Conservation (phyloP, 2,797 vertebrate species). For the Rhodeus uyekii region DNA sequence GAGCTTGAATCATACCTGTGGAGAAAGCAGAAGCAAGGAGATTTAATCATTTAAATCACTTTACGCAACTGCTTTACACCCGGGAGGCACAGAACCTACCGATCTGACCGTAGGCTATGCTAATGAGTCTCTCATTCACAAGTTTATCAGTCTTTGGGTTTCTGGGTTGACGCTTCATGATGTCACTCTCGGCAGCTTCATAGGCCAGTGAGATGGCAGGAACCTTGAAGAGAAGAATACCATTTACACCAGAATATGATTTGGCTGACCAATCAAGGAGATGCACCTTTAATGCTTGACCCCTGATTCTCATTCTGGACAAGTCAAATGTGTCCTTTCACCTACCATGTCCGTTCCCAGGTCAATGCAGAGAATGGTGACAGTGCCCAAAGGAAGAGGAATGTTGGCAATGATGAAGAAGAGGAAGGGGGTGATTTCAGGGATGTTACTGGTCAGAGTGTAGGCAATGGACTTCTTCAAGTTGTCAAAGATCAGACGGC, state of each 20-base stretch:
- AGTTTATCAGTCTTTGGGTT: conserved; percentile 95
- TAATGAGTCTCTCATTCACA: conserved; percentile 95
- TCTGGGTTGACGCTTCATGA: conserved; percentile 97
- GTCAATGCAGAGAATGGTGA: conserved; percentile 97
- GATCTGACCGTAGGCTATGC: conserved; percentile 96
- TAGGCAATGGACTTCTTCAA: conserved; percentile 98
- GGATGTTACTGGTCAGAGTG: conserved; percentile 96
- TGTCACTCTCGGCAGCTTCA: conserved; percentile 96
- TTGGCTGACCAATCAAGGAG: not conserved
- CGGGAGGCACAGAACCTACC: conserved; percentile 75
- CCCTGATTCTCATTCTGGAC: no score
- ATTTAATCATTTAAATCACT: not conserved
- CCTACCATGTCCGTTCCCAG: conserved; percentile 97
- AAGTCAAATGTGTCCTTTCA: conserved; percentile 48
- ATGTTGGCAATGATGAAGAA: conserved; percentile 95
- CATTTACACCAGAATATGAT: not conserved
- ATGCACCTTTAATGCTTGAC: no score
- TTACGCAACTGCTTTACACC: not conserved
- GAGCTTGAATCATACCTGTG: conserved; percentile 88
- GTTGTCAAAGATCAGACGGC: conserved; percentile 97
- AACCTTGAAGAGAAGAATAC: conserved; percentile 72
- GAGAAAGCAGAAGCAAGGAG: not conserved
- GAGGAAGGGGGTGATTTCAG: conserved; percentile 94
- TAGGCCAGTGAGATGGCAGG: conserved; percentile 97
- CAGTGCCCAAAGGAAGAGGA: conserved; percentile 92